Conservation (phyloP, 2,797 vertebrate genomes). For the Etheostoma nigrum region DNA sequence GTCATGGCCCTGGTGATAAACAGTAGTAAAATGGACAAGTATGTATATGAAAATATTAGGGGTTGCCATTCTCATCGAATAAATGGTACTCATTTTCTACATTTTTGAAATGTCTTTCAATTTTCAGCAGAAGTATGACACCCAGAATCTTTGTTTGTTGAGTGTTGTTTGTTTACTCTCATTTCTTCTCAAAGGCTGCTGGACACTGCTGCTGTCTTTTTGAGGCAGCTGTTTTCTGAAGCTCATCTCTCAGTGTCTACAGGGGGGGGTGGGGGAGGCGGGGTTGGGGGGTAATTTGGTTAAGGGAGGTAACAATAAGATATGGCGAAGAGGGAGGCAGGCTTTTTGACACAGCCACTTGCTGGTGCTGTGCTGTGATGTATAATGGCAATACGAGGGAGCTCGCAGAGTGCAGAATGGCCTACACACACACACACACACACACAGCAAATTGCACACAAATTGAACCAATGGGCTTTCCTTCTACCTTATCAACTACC, state of each 20-base stretch:
- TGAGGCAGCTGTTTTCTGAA: constrained; percentile 61
- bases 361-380: constrained; percentile 79
- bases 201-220: constrained; percentile 58
- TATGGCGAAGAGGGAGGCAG: constrained; percentile 79
- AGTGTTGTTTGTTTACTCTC: constrained; percentile 45
- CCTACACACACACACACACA: constrained; percentile 32
- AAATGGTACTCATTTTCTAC: not conserved
- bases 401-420: constrained; percentile 61
- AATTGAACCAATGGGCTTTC: constrained; percentile 66
- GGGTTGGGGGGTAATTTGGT: constrained; percentile 83
- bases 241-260: constrained; percentile 74
- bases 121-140: constrained; percentile 25
- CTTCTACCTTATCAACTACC: constrained; percentile 38
- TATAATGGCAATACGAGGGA: constrained; percentile 83
- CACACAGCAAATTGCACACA: constrained; percentile 57
- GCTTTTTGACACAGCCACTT: constrained; percentile 83
- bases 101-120: constrained; percentile 5
- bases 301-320: constrained; percentile 88
- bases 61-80: not conserved
- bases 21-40: constrained; percentile 12
- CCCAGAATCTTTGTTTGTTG: constrained; percentile 23
- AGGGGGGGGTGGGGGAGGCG: constrained; percentile 56
- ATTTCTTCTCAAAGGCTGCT: constrained; percentile 45
- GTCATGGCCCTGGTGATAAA: not conserved
- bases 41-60: constrained; percentile 9